These are phyloP conservation scores for Sminthurides aquaticus DNA, from an alignment of 2,888 invertebrate genomes.

Conservation along the genomic window DNA sequence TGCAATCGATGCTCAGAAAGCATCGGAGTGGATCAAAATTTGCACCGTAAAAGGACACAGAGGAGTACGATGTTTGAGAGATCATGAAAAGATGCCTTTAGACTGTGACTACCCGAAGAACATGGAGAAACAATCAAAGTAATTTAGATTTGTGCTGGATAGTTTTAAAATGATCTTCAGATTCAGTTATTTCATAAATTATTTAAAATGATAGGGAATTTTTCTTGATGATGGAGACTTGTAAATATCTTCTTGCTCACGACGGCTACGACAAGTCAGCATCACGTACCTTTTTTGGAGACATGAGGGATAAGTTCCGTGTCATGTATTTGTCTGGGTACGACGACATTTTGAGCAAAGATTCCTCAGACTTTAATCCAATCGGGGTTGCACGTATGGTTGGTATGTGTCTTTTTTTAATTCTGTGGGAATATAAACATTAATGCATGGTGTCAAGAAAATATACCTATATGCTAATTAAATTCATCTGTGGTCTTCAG, in stretches of 20 bases:
- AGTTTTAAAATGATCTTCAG: neutral
- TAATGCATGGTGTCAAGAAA: neutral
- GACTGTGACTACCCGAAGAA: slow-evolving; percentile 27
- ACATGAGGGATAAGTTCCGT: slow-evolving; percentile 34
- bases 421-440: neutral
- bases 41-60: slow-evolving; percentile 27
- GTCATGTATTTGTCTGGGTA: slow-evolving; percentile 37
- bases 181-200: neutral
- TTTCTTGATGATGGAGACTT: slow-evolving; percentile 35
- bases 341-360: slow-evolving; percentile 20
- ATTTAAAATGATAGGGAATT: slow-evolving; percentile 26
- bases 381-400: slow-evolving; percentile 29
- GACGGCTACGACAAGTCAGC: slow-evolving; percentile 15
- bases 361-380: slow-evolving; percentile 26
- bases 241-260: slow-evolving; percentile 29
- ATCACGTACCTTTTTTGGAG: slow-evolving; percentile 30
- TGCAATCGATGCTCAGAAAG: slow-evolving; percentile 26
- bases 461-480: neutral
- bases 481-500: too few relatives aligned
- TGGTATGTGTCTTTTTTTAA: slow-evolving; percentile 23
- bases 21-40: slow-evolving; percentile 33
- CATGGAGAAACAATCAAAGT: slow-evolving; percentile 14
- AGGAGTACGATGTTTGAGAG: slow-evolving; percentile 28
- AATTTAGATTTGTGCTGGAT: neutral
- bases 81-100: slow-evolving; percentile 22